Base-by-base conservation (phyloP, 2,888 invertebrate species). In the Carabus problematicus region DNA sequence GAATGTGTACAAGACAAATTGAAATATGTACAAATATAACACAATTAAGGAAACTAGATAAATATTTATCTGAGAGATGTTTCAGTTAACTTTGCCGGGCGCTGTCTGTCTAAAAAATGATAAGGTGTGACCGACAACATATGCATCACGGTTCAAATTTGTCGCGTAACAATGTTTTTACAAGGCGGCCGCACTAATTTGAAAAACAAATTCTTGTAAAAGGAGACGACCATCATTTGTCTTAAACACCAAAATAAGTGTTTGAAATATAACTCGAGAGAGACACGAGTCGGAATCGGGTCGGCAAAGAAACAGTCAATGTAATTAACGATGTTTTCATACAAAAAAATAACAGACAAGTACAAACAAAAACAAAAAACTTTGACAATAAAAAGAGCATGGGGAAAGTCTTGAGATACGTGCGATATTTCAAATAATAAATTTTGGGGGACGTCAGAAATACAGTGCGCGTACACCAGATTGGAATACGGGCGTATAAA, bases 391-490 rank as follows among this genome's bases (percentile, higher is more conserved):
- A 29, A 29, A 29, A 29, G 47, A 55, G 11, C 49, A 29, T 29
- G 6, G 6, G 29, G 29, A 29, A 29, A 29, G 29, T 29, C 29
- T 29, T 40, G 66, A 66, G 66, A 66, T 66, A 76, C n/a, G n/a
- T 78, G 78, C 79, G 78, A 81, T 82, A 81, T 80, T 81, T 81
- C 81, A 81, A 79, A 78, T 79, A 78, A 80, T 80, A 80, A 81
- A 80, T 81, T 78, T 29, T 76, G 75, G 76, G 78, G 77, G 78
- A 79, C 59, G 66, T 66, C 66, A 66, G 59, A 66, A 66, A 66
- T 58, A 52, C 59, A 41, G 39, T 40, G 56, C 58, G 56, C 56
- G 16, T 11, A 14, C 12, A 64, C 64, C 29, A 66, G 47, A 47
- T 66, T 45, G 58, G 47, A 49, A 52, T 58, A 66, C 49, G 11